Evolutionary conservation across 2,113 vertebrate genomes (phyloP).

Genomic region (Arizona elegans): DNA sequence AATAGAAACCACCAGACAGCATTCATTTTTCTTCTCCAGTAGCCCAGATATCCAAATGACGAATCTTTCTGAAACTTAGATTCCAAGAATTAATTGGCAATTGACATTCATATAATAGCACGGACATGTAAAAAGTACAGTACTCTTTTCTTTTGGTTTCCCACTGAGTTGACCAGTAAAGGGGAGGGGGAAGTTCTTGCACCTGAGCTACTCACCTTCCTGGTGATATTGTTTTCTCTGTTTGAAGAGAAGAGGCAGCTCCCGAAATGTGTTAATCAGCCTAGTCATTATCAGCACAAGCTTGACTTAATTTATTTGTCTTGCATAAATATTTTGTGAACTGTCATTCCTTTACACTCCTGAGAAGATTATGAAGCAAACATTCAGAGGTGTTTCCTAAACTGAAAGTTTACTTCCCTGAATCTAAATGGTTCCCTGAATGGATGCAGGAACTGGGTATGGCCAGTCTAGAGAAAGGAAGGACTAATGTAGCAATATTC

Average conservation of each 20-base stretch:
- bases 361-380: constrained; percentile 10
- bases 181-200: neutral
- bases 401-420: neutral
- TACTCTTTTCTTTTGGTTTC: neutral
- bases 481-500: too few species aligned
- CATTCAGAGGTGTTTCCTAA: neutral
- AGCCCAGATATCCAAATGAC: neutral
- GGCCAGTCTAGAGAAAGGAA: neutral
- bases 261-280: constrained; percentile 10
- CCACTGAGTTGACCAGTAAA: neutral
- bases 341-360: constrained; percentile 3
- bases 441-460: neutral
- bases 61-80: neutral
- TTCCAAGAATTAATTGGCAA: neutral
- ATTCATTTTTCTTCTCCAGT: neutral
- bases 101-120: neutral
- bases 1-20: neutral
- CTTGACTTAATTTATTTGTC: constrained; percentile 17
- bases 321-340: constrained; percentile 13
- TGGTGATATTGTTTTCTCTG: neutral
- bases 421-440: neutral
- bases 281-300: neutral
- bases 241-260: neutral
- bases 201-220: neutral
- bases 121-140: neutral